Conservation (phyloP, 2,888 invertebrate species). For the Megaustenia siamemsis region DNA sequence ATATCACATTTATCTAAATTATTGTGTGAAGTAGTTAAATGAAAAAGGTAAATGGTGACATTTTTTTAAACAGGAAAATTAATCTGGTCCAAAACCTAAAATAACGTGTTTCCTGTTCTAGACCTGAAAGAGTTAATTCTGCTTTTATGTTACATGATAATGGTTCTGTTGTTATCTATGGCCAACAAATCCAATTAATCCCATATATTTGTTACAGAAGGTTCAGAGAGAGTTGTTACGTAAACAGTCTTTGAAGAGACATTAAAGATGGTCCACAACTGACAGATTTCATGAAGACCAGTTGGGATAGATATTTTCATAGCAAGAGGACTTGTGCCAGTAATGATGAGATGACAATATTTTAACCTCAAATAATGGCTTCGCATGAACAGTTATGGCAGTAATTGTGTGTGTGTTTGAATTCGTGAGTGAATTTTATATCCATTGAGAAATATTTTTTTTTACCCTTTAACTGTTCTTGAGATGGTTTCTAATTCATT, state of each 20-base stretch:
- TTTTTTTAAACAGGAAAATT: too few species aligned
- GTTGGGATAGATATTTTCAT: not conserved
- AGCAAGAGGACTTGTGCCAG: not conserved
- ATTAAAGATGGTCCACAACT: not conserved
- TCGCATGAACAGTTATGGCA: not conserved
- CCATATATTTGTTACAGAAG: constrained; percentile 64
- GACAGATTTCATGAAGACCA: not conserved
- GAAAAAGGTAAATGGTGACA: too few species aligned
- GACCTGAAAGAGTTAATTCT: too few species aligned
- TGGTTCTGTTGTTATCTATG: not conserved
- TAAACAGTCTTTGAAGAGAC: constrained; percentile 48
- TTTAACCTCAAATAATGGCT: not conserved
- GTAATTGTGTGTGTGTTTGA: not conserved
- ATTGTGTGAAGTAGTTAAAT: too few species aligned
- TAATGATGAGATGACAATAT: not conserved
- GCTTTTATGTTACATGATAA: not conserved
- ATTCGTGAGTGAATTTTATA: too few species aligned
- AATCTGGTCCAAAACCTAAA: too few species aligned
- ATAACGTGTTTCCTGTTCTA: too few species aligned
- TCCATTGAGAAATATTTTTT: not conserved
- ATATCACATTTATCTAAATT: too few species aligned
- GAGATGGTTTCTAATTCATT: not conserved
- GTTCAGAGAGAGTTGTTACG: constrained; percentile 66
- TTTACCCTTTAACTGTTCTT: not conserved
- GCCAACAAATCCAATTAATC: not conserved